Evolutionary conservation across 2,888 invertebrate genomes (phyloP), one percentile per base, ranked within the genome.

Genomic region (Apamea sordens): DNA sequence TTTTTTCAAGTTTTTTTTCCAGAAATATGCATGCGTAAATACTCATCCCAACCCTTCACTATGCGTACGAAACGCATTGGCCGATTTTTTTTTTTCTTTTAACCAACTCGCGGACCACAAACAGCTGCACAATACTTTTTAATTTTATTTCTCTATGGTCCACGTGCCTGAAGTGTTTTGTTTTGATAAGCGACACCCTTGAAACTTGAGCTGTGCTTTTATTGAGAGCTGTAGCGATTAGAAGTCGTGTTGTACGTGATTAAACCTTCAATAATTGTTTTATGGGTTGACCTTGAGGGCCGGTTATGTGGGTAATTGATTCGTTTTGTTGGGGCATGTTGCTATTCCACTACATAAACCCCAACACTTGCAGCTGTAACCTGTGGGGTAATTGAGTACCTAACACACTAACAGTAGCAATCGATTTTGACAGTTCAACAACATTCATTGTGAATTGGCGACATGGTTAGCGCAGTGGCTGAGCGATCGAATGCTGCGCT

Each of bases 141-240:
- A 50, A 63, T 70, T 81, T 50, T 67, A 77, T 73, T 83, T 77
- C 32, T 63, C 53, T 47, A 11, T 36, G 10, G 18, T 44, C 53
- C 76, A 85, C 85, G 85, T 77, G 83, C 77, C 50, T 63, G 1
- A 15, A 83, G 80, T 67, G 77, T 71, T 84, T 83, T 83, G 83
- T 83, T 83, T 63, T 84, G 83, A 67, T 50, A 81, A 36, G 32
- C 13, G 70, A 84, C 81, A 76, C 83, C 61, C 68, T 63, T 67
- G 81, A 71, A 70, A 85, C 72, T 18, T 10, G 67, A 85, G 72
- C 77, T 44, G 41, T 6, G 50, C 76, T 81, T 73, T 18, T 28
- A 63, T 44, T 50, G 41, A 70, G 85, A 47, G 47, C 47, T 72
- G 21, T 7, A 50, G 28, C 32, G 47, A 81, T 77, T 85, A 77